phyloP scores from a whole-genome alignment of 2,888 invertebrate species.

The Hetaerina titia region DNA sequence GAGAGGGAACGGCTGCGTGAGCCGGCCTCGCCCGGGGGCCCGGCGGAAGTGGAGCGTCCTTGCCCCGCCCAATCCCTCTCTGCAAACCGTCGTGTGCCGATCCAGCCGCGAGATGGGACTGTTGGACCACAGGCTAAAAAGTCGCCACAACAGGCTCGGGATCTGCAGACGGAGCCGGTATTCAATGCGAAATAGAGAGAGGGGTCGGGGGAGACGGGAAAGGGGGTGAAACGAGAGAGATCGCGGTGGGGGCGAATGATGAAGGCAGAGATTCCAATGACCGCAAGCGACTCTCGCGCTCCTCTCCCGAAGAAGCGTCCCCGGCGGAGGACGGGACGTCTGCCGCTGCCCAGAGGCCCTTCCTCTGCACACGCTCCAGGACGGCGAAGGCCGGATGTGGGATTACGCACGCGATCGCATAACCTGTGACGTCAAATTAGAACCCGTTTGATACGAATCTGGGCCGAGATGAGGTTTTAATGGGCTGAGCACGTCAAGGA shows the following conservation, averaged over 20 bases:
- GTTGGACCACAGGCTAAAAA: background rate
- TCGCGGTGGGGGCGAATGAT: no score
- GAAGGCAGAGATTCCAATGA: background rate
- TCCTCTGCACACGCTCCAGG: background rate
- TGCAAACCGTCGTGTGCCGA: background rate
- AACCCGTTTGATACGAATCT: conserved; percentile 33
- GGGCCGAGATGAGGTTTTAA: conserved; percentile 19
- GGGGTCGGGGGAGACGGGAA: background rate
- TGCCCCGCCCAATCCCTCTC: background rate
- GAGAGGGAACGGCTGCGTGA: background rate
- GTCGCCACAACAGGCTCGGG: background rate
- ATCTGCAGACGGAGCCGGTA: background rate
- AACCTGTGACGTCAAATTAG: background rate
- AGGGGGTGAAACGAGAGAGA: no score
- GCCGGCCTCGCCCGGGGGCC: conserved; percentile 37
- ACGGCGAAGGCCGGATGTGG: conserved; percentile 15
- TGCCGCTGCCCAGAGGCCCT: background rate
- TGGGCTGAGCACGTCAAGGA: conserved; percentile 7
- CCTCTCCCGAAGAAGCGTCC: background rate
- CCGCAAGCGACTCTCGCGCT: background rate
- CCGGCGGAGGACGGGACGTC: background rate
- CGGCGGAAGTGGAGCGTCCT: conserved; percentile 36
- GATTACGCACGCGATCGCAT: conserved; percentile 37
- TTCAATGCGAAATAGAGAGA: background rate
- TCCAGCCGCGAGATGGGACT: background rate